These are phyloP conservation scores for Subacronicta megacephala DNA, from an alignment of 2,888 invertebrate genomes.

Conservation along the genomic window DNA sequence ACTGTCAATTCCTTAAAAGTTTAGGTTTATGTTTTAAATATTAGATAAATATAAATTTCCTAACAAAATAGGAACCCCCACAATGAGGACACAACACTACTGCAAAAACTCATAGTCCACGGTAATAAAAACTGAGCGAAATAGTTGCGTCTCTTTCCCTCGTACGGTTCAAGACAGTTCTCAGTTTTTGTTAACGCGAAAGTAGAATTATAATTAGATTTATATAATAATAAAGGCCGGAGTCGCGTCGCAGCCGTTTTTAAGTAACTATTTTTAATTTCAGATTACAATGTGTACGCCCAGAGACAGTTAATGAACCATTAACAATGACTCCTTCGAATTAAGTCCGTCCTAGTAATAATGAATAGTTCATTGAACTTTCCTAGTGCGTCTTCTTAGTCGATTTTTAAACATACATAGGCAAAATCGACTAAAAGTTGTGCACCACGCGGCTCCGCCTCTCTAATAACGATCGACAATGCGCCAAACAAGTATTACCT, in stretches of 20 bases:
- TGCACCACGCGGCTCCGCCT: constrained; percentile 38
- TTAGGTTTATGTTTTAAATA: constrained; percentile 32
- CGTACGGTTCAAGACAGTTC: constrained; percentile 18
- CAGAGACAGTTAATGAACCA: no score
- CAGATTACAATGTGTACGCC: background rate
- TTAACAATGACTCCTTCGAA: no score
- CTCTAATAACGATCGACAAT: constrained; percentile 71
- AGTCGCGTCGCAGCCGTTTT: constrained; percentile 32
- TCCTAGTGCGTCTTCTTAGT: constrained; percentile 16
- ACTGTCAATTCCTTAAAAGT: constrained; percentile 46
- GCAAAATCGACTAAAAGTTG: constrained; percentile 45
- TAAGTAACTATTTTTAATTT: constrained; percentile 15
- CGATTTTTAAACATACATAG: constrained; percentile 43
- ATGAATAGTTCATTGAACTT: constrained; percentile 5
- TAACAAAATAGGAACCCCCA: constrained; percentile 50
- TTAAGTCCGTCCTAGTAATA: background rate
- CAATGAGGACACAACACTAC: constrained; percentile 42
- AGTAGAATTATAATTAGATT: constrained; percentile 42
- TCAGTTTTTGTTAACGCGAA: constrained; percentile 30
- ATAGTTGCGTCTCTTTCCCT: constrained; percentile 26
- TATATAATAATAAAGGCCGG: constrained; percentile 45
- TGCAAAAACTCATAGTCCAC: constrained; percentile 23
- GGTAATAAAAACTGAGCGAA: constrained; percentile 34
- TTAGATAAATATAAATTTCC: constrained; percentile 45
- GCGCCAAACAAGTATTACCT: constrained; percentile 75